These are phyloP conservation scores for Esox masquinongy DNA, from an alignment of 2,797 vertebrate genomes.

Conservation along the genomic window DNA sequence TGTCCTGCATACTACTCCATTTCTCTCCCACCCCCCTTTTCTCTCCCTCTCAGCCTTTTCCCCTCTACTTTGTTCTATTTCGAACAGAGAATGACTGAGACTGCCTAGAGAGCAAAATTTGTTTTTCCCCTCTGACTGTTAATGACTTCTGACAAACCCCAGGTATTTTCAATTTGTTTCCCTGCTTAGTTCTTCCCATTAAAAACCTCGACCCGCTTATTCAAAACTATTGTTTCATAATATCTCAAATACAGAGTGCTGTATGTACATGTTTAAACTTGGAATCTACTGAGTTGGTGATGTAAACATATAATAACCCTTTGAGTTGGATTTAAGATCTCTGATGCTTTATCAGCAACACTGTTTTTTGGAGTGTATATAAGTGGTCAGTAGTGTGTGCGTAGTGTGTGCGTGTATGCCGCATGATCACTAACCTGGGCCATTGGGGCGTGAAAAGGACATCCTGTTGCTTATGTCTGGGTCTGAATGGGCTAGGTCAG, in stretches of 20 bases:
- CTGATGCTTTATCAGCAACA: background rate
- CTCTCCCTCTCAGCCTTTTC: background rate
- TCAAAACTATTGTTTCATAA: background rate
- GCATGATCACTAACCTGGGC: conserved; percentile 41
- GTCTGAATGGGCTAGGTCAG: conserved; percentile 45
- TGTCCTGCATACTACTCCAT: background rate
- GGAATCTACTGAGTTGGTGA: background rate
- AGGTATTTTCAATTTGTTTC: conserved; percentile 9
- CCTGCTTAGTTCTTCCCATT: conserved; percentile 38
- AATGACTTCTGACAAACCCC: conserved; percentile 57
- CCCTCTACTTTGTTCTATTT: conserved; percentile 6
- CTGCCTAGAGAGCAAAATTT: conserved; percentile 56
- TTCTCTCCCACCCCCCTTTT: background rate
- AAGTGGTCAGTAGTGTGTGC: background rate
- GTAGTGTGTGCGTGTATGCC: conserved; percentile 11
- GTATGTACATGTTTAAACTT: background rate
- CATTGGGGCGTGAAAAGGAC: conserved; percentile 1
- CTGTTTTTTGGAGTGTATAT: background rate
- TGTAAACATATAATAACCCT: background rate
- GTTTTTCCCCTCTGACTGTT: conserved; percentile 58
- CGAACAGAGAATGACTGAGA: conserved; percentile 23
- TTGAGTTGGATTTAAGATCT: background rate
- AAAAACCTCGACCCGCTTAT: background rate
- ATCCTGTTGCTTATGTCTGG: conserved; percentile 61
- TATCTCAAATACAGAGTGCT: background rate